A percentile compares a stretch with the other conserved stretches of the same genome.
Evolutionary conservation across 1,140 invertebrate genomes (phyloP).

Genomic region (Hirudo medicinalis): DNA sequence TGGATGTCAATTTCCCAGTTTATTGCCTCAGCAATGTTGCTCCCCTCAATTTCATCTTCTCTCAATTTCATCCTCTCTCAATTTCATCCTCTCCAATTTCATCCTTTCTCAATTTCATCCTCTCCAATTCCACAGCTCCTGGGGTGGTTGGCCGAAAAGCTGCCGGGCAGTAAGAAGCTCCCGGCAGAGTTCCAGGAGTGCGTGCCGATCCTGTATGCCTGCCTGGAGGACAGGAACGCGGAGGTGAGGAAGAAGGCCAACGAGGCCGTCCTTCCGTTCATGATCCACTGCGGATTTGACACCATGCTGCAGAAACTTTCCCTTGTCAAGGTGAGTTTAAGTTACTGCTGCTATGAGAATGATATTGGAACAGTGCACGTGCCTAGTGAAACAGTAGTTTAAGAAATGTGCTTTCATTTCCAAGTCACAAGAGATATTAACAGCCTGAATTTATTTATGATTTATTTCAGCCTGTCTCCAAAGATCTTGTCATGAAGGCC

Average conservation of each 20-base stretch:
- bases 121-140: slow-evolving; percentile 46
- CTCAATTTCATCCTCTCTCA: neutral
- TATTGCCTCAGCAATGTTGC: too few species aligned
- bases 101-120: neutral
- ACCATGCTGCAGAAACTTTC: slow-evolving; percentile 50
- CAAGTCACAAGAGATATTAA: too few species aligned
- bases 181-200: slow-evolving; percentile 63
- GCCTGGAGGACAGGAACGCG: slow-evolving; percentile 70
- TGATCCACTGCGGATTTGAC: slow-evolving; percentile 81
- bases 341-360: neutral
- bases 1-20: too few species aligned
- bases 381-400: too few species aligned
- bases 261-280: slow-evolving; percentile 75
- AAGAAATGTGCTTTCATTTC: neutral
- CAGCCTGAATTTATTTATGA: too few species aligned
- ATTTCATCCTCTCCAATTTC: too few species aligned
- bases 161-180: slow-evolving; percentile 53
- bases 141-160: slow-evolving; percentile 65
- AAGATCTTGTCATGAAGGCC: slow-evolving; percentile 58
- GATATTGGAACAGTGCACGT: slow-evolving; percentile 16
- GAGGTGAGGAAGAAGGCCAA: slow-evolving; percentile 78
- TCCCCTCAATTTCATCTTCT: too few species aligned
- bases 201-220: slow-evolving; percentile 63
- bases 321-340: slow-evolving; percentile 37
- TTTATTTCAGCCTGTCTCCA: slow-evolving; percentile 55